Percentiles rank a stretch among this genome's conserved stretches.
These are phyloP conservation scores for Heteromurus nitidus DNA, from an alignment of 2,888 invertebrate genomes.

Conservation along the genomic window DNA sequence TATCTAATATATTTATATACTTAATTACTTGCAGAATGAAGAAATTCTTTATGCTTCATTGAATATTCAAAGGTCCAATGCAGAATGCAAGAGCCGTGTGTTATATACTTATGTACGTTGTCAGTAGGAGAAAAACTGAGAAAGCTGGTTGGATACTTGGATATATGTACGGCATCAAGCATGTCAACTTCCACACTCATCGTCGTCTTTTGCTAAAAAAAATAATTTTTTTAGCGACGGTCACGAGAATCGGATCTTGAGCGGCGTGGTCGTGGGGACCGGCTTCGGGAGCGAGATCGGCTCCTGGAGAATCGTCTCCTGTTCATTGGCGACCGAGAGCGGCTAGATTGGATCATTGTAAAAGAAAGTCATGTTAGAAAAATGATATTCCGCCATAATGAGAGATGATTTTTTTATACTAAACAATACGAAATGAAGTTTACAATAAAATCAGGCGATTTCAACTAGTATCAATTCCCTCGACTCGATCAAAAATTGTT, in stretches of 20 bases:
- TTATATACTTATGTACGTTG: too few relatives aligned
- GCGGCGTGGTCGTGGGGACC: conserved; percentile 68
- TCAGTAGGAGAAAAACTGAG: too few relatives aligned
- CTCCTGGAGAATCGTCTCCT: conserved; percentile 72
- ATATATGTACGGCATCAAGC: too few relatives aligned
- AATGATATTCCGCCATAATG: neutral
- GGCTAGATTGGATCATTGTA: conserved; percentile 63
- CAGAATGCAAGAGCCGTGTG: too few relatives aligned
- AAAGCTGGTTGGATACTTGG: too few relatives aligned
- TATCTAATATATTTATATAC: too few relatives aligned
- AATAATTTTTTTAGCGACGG: conserved; percentile 70
- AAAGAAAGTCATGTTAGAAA: conserved; percentile 52
- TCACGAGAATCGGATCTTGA: conserved; percentile 71
- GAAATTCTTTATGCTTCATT: too few relatives aligned
- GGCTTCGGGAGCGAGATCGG: conserved; percentile 71
- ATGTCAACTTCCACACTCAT: too few relatives aligned
- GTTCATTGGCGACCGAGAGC: conserved; percentile 70
- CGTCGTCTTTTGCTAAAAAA: too few relatives aligned
- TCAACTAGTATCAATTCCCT: conserved; percentile 32
- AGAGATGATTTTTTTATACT: neutral
- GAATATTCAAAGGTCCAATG: too few relatives aligned
- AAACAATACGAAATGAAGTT: conserved; percentile 40
- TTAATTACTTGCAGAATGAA: too few relatives aligned
- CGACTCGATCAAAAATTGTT: conserved; percentile 24
- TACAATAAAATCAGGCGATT: conserved; percentile 38